Evolutionary conservation across 2,888 invertebrate species (phyloP).

Genomic region (Spatulosminthurus flaviceps): DNA sequence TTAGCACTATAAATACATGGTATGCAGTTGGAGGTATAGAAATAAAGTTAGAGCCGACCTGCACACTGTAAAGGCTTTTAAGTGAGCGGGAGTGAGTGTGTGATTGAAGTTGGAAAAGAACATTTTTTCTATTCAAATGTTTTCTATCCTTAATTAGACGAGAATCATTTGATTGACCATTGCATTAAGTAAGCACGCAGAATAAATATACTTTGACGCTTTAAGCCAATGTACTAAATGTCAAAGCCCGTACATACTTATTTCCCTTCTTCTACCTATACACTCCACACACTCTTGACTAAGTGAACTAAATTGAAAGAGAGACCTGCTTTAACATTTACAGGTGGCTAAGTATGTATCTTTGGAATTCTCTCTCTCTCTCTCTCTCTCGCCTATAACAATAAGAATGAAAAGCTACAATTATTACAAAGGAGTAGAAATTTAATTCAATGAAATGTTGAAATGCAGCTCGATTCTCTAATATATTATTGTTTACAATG

Average conservation of each 20-base stretch:
- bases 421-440: constrained; percentile 4
- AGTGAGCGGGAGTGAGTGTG: not conserved
- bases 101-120: no score
- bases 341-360: no score
- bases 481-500: constrained; percentile 9
- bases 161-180: constrained; percentile 10
- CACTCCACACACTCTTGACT: no score
- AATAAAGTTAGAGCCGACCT: no score
- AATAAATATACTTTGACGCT: constrained; percentile 7
- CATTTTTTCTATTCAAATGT: not conserved
- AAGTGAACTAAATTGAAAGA: no score
- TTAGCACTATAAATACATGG: no score
- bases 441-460: constrained; percentile 18
- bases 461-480: constrained; percentile 7
- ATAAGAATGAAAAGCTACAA: not conserved
- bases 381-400: no score
- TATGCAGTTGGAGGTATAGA: no score
- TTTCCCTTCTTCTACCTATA: not conserved
- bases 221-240: constrained; percentile 12
- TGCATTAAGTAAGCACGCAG: constrained; percentile 4
- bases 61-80: no score
- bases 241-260: no score
- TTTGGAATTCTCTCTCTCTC: not conserved
- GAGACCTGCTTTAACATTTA: no score
- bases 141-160: not conserved